Percentiles rank a stretch among this genome's conserved stretches.
These are phyloP conservation scores for Neoitamus cyanurus DNA, from an alignment of 2,888 invertebrate species.

Conservation along the genomic window DNA sequence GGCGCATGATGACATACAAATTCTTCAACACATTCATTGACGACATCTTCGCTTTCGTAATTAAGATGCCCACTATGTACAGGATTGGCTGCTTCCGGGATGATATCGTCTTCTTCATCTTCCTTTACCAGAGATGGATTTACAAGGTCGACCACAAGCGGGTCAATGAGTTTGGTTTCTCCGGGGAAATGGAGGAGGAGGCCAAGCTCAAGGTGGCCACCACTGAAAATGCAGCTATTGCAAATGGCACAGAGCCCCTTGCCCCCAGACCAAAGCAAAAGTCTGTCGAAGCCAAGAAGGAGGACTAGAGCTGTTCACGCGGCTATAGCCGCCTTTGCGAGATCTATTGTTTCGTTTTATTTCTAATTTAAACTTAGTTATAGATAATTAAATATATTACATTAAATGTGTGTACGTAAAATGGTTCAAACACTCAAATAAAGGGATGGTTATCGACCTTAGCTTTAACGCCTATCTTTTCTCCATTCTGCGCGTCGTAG, in stretches of 20 bases:
- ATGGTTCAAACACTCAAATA: constrained; percentile 23
- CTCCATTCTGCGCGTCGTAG: too few species aligned
- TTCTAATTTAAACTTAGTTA: constrained; percentile 29
- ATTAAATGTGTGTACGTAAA: constrained; percentile 21
- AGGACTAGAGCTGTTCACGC: constrained; percentile 58
- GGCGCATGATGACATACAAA: constrained; percentile 99
- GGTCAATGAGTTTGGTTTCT: constrained; percentile 98
- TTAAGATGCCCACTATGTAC: constrained; percentile 99
- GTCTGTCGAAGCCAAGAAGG: constrained; percentile 62
- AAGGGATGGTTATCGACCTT: constrained; percentile 2
- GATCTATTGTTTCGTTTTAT: not conserved
- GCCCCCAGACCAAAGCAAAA: constrained; percentile 54
- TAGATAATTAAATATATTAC: constrained; percentile 9
- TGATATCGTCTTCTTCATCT: constrained; percentile 98
- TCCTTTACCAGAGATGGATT: constrained; percentile 98
- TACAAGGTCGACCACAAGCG: constrained; percentile 96
- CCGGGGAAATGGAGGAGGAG: constrained; percentile 86
- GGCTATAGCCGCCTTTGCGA: not conserved
- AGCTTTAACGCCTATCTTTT: not conserved
- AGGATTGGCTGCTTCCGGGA: constrained; percentile 97
- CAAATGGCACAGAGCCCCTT: constrained; percentile 13
- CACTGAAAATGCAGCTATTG: not conserved
- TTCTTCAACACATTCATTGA: constrained; percentile 99
- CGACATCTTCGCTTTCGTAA: constrained; percentile 99
- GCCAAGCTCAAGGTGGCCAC: constrained; percentile 55